These are phyloP conservation scores for Tinea pellionella DNA, from an alignment of 2,888 invertebrate genomes.

Conservation along the genomic window DNA sequence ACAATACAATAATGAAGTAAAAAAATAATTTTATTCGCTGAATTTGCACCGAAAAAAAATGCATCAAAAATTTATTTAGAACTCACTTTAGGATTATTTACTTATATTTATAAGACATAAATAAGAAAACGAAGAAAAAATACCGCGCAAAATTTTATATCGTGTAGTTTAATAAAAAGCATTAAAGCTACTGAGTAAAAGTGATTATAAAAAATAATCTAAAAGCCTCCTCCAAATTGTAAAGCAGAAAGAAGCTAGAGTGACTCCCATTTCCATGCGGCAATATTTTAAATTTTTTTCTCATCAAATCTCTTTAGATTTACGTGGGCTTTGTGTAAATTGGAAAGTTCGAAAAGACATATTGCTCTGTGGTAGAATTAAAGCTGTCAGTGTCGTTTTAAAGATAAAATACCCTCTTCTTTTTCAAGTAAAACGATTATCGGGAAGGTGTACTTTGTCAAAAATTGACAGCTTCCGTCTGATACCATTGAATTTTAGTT, in stretches of 20 bases:
- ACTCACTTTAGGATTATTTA: too few relatives aligned
- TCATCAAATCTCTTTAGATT: conserved; percentile 46
- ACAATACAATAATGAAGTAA: too few relatives aligned
- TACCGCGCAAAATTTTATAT: too few relatives aligned
- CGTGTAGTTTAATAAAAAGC: too few relatives aligned
- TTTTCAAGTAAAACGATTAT: conserved; percentile 11
- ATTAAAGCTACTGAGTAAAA: too few relatives aligned
- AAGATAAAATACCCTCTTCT: conserved; percentile 17
- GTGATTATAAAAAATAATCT: too few relatives aligned
- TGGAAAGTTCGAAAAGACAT: conserved; percentile 48
- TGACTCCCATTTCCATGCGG: conserved; percentile 26
- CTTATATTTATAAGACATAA: too few relatives aligned
- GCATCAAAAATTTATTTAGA: too few relatives aligned
- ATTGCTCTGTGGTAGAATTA: conserved; percentile 35
- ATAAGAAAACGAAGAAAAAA: too few relatives aligned
- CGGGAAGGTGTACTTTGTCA: conserved; percentile 12
- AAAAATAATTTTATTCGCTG: too few relatives aligned
- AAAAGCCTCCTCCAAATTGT: neutral
- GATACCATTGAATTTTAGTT: neutral
- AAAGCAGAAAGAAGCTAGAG: conserved; percentile 30
- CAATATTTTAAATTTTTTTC: conserved; percentile 48
- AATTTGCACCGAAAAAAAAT: too few relatives aligned
- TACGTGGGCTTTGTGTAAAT: conserved; percentile 53
- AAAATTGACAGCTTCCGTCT: neutral
- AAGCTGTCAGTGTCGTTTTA: conserved; percentile 23